phyloP scores from a whole-genome alignment of 2,888 invertebrate genomes.

The Ashinkailepas kermadecensis region DNA sequence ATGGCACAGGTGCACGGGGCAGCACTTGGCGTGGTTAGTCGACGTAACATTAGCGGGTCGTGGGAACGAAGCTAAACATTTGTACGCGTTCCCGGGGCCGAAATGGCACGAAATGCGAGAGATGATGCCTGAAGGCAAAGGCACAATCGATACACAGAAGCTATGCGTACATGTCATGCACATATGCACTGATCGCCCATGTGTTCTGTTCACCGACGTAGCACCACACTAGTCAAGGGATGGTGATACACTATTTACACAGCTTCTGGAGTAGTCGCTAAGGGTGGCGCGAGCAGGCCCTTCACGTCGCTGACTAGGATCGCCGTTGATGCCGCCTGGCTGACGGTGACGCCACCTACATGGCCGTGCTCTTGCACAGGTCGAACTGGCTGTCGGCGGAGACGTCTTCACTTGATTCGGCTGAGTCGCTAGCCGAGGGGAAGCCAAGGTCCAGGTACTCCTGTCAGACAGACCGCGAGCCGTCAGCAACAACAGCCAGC shows the following conservation, averaged over 20 bases:
- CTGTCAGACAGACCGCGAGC: slow-evolving; percentile 39
- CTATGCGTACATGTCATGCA: not conserved
- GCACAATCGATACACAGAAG: not conserved
- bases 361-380: slow-evolving; percentile 20
- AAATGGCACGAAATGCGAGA: not conserved
- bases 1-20: not conserved
- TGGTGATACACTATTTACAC: not conserved
- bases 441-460: slow-evolving; percentile 83
- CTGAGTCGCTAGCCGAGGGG: slow-evolving; percentile 69
- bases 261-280: not conserved
- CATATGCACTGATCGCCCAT: not conserved
- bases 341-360: not conserved
- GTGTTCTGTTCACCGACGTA: not conserved
- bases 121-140: not conserved
- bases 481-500: too few species aligned
- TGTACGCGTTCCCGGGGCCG: not conserved
- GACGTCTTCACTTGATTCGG: slow-evolving; percentile 59
- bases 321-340: not conserved
- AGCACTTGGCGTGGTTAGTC: not conserved
- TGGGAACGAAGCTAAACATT: not conserved
- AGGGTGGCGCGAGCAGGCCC: not conserved
- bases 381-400: slow-evolving; percentile 30
- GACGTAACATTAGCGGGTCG: not conserved
- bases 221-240: not conserved
- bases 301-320: not conserved